phyloP scores from a whole-genome alignment of 2,797 vertebrate genomes.

The Apogon talboti region DNA sequence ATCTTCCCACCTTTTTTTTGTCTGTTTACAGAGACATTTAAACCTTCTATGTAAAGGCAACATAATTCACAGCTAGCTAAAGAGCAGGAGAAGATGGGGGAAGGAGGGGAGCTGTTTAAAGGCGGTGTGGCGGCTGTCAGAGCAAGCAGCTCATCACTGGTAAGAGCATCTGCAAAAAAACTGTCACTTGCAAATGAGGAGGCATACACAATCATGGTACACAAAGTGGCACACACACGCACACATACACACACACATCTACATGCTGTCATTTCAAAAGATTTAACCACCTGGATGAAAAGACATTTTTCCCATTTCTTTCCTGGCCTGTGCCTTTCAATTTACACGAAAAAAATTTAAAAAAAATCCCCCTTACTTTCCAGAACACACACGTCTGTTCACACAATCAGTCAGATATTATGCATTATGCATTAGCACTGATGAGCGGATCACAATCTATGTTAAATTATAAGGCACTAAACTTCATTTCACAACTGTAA shows the following conservation, averaged over 20 bases:
- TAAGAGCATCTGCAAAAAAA: constrained; percentile 33
- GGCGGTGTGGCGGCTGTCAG: constrained; percentile 45
- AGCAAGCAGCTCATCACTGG: constrained; percentile 28
- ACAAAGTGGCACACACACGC: neutral
- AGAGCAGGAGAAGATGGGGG: neutral
- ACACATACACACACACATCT: constrained; percentile 5
- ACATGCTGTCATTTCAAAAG: constrained; percentile 50
- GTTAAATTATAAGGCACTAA: neutral
- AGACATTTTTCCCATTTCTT: constrained; percentile 22
- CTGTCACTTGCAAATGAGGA: constrained; percentile 41
- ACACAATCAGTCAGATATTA: constrained; percentile 3
- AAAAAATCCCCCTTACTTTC: no score
- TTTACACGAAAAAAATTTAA: no score
- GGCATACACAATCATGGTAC: neutral
- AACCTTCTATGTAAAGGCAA: constrained; percentile 38
- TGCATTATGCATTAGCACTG: neutral
- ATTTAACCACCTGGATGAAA: constrained; percentile 36
- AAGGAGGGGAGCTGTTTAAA: constrained; percentile 17
- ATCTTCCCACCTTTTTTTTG: constrained; percentile 31
- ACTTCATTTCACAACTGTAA: neutral
- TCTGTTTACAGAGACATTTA: constrained; percentile 53
- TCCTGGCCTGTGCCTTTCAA: neutral
- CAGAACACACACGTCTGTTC: neutral
- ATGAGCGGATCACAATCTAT: neutral
- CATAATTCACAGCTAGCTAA: constrained; percentile 35